phyloP scores from a whole-genome alignment of 2,113 vertebrate species.

The Chascanopsetta lugubris region DNA sequence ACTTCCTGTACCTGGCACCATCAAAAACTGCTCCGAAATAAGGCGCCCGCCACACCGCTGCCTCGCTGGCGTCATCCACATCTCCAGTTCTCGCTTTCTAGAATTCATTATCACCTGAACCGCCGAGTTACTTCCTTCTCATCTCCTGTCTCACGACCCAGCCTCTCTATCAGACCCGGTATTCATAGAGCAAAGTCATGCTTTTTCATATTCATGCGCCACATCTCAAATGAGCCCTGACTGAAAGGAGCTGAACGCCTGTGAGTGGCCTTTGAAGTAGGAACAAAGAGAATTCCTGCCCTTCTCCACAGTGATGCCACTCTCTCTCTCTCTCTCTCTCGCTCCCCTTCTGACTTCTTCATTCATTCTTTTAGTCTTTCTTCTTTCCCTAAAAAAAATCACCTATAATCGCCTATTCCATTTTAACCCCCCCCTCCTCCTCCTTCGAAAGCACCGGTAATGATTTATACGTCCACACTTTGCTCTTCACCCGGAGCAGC shows the following conservation, averaged over 20 bases:
- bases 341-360: neutral
- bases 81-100: conserved; percentile 26
- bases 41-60: conserved; percentile 11
- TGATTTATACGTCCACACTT: too few species aligned
- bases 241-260: conserved; percentile 51
- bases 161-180: neutral
- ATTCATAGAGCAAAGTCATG: conserved; percentile 34
- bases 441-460: too few species aligned
- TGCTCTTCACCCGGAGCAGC: neutral
- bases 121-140: conserved; percentile 20
- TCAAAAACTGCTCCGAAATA: conserved; percentile 2
- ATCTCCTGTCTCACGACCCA: conserved; percentile 15
- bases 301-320: conserved; percentile 33
- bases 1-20: conserved; percentile 9
- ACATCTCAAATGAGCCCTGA: conserved; percentile 56
- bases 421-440: neutral
- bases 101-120: conserved; percentile 44
- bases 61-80: conserved; percentile 4
- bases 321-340: conserved; percentile 19
- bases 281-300: conserved; percentile 75
- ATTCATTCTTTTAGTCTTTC: neutral
- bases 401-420: conserved; percentile 29
- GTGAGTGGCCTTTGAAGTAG: conserved; percentile 67
- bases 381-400: conserved; percentile 42
- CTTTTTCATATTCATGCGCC: conserved; percentile 60